Evolutionary conservation across 2,888 invertebrate genomes (phyloP).

Genomic region (Mimas tiliae): DNA sequence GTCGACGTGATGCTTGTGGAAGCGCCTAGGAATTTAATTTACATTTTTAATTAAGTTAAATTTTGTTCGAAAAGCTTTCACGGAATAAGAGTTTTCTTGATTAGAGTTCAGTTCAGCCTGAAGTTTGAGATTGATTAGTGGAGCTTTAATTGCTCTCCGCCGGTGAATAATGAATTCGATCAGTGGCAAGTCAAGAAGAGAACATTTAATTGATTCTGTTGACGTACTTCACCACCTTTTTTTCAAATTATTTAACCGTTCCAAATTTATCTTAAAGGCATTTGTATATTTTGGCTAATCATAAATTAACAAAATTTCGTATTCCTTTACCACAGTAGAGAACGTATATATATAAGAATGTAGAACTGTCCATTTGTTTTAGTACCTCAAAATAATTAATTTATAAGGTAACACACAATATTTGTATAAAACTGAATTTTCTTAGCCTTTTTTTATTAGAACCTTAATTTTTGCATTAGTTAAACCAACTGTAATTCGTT

Average conservation of each 20-base stretch:
- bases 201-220: slow-evolving; percentile 69
- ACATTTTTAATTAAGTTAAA: slow-evolving; percentile 85
- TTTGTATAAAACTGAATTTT: too few relatives aligned
- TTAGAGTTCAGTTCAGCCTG: slow-evolving; percentile 83
- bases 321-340: not conserved
- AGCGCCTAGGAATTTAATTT: slow-evolving; percentile 85
- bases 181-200: slow-evolving; percentile 68
- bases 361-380: too few relatives aligned
- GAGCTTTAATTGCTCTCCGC: slow-evolving; percentile 82
- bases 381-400: too few relatives aligned
- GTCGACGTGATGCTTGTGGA: slow-evolving; percentile 81
- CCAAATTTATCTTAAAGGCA: not conserved
- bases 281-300: not conserved
- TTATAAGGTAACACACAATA: too few relatives aligned
- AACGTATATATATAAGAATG: not conserved
- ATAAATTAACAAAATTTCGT: not conserved
- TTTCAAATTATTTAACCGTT: not conserved
- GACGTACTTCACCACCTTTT: slow-evolving; percentile 32
- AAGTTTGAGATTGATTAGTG: slow-evolving; percentile 85
- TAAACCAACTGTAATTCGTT: too few relatives aligned
- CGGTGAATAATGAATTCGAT: slow-evolving; percentile 84
- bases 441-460: too few relatives aligned
- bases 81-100: slow-evolving; percentile 85
- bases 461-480: too few relatives aligned
- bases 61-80: slow-evolving; percentile 85